phyloP scores from a whole-genome alignment of 2,113 vertebrate species.

The Callopanchax toddi region DNA sequence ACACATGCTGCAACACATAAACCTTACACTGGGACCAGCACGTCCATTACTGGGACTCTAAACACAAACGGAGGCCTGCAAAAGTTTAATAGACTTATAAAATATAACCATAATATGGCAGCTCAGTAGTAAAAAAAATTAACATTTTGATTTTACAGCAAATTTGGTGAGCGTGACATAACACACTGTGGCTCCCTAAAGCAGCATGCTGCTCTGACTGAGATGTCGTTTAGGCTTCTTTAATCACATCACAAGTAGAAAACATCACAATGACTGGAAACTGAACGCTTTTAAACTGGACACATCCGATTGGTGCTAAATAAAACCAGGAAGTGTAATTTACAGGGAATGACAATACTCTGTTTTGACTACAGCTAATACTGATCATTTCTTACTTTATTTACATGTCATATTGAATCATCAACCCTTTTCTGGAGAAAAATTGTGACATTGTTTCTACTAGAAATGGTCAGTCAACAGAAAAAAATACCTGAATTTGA shows the following conservation, averaged over 20 bases:
- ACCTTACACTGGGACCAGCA: background rate
- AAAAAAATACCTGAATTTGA: no score
- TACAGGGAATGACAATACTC: no score
- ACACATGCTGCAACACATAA: slow-evolving; percentile 31
- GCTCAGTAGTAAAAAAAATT: background rate
- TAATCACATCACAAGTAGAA: slow-evolving; percentile 17
- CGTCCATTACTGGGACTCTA: slow-evolving; percentile 2
- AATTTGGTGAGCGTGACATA: slow-evolving; percentile 1
- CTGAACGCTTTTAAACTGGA: no score
- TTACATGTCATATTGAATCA: no score
- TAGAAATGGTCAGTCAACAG: no score
- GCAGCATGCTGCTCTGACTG: background rate
- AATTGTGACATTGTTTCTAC: no score
- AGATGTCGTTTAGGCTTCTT: slow-evolving; percentile 1
- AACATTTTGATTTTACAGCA: background rate
- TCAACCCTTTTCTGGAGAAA: no score
- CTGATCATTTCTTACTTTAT: no score
- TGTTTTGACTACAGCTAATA: no score
- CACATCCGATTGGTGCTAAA: no score
- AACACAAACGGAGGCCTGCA: background rate
- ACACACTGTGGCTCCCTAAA: slow-evolving; percentile 1
- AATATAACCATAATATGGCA: slow-evolving; percentile 9
- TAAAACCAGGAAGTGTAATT: no score
- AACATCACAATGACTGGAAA: slow-evolving; percentile 1
- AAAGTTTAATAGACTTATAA: slow-evolving; percentile 21